These are phyloP conservation scores for Abrostola triplasia DNA, from an alignment of 2,888 invertebrate species.

Conservation along the genomic window DNA sequence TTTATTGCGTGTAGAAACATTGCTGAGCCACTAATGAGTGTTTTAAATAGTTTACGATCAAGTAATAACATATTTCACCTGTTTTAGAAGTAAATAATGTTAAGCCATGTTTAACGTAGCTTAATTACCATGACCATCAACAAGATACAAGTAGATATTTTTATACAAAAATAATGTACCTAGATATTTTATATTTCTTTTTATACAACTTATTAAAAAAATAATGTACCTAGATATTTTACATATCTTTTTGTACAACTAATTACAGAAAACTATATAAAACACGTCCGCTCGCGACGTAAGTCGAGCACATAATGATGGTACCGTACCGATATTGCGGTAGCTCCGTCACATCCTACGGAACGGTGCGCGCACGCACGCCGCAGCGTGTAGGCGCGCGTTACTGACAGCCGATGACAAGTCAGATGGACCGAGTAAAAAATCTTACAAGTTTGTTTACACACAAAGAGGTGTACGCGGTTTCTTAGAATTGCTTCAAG, in stretches of 20 bases:
- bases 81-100: neutral
- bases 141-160: neutral
- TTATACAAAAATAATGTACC: no score
- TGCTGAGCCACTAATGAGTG: neutral
- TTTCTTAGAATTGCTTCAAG: constrained; percentile 28
- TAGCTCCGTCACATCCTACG: constrained; percentile 68
- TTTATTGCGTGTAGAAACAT: neutral
- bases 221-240: no score
- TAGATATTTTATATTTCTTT: no score
- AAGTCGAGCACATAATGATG: constrained; percentile 63
- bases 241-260: neutral
- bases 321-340: constrained; percentile 62
- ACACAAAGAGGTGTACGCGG: constrained; percentile 38
- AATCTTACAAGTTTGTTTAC: constrained; percentile 51
- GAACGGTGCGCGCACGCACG: constrained; percentile 65
- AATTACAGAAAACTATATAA: constrained; percentile 17
- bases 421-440: constrained; percentile 43
- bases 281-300: constrained; percentile 58
- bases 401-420: constrained; percentile 61
- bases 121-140: neutral
- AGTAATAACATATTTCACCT: neutral
- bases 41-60: neutral
- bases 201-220: neutral
- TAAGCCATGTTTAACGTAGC: neutral
- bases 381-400: constrained; percentile 49